phyloP scores from a whole-genome alignment of 2,797 vertebrate genomes.

The Tragopan temminckii region DNA sequence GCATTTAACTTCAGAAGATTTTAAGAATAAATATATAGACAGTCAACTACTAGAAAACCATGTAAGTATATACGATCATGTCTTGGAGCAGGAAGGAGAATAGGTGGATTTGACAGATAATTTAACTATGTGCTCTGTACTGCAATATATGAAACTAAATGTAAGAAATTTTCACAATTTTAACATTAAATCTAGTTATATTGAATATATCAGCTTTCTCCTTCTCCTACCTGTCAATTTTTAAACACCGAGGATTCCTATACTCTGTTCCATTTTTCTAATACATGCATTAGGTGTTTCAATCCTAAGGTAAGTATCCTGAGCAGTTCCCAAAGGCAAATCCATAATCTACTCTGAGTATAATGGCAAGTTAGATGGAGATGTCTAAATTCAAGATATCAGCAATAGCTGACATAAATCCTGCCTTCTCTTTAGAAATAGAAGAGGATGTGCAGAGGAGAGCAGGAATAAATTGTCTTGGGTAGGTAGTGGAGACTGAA shows the following conservation, averaged over 20 bases:
- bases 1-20: not conserved
- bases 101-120: rapidly evolving
- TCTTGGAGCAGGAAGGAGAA: not conserved
- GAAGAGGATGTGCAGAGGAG: not conserved
- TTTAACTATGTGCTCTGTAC: not conserved
- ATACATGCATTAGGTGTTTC: not conserved
- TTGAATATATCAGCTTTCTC: not conserved
- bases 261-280: not conserved
- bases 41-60: not conserved
- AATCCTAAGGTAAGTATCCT: not conserved
- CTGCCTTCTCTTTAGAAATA: not conserved
- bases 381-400: not conserved
- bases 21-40: not conserved
- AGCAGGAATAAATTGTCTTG: not conserved
- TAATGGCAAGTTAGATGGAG: not conserved
- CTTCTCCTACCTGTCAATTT: not conserved
- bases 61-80: not conserved
- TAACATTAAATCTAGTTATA: not conserved
- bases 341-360: not conserved
- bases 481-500: not conserved
- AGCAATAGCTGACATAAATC: not conserved
- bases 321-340: not conserved
- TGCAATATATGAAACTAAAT: not conserved
- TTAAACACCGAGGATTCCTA: not conserved
- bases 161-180: not conserved